Base-by-base conservation (phyloP, 1,140 invertebrate genomes). In the Caenorhabditis briggsae region DNA sequence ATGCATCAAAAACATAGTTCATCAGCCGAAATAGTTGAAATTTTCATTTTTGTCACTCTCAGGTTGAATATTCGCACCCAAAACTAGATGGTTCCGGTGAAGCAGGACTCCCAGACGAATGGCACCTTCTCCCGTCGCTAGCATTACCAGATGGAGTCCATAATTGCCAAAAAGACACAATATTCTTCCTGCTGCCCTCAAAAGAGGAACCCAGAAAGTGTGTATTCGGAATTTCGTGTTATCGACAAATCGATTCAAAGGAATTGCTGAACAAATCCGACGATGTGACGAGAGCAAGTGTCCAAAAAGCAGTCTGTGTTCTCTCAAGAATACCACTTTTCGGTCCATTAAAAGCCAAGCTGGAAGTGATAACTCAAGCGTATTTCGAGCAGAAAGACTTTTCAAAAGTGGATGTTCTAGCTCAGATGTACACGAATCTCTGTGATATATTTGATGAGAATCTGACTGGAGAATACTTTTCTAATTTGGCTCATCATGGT, bases 101-200 rank as follows among this genome's bases (percentile, higher is more conserved):
- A 64, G 95, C 95, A 90, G 96, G 97, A 90, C 95, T 97, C 86
- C 97, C 97, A 9, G 93, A 95, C 50, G 95, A 95, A 85, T 99
- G 98, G 98, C 96, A 96, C 90, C 96, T 98, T 93, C 94, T 99
- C 48, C 97, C 98, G 65, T 97, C 97, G 0, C 92, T 99, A 33
- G 97, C 97, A 0, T 93, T 99, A 87, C 97, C 97, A 33, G 98
- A 99, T 95, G 97, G 97, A 74, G 97, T 97, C 41, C 98, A 99
- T 92, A 99, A 99, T 94, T 98, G 95, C 93, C 94, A 96, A 85
- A 95, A 97, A 94, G 97, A 99, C 92, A 97, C 97, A 0, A 96
- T 98, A 83, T 99, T 96, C 93, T 99, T 99, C 93, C 96, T 97
- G 93, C 93, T 99, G 84, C 97, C 97, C 48, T 96, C 96, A 90